phyloP scores from a whole-genome alignment of 1,140 invertebrate species.

The Drosophila guanche region DNA sequence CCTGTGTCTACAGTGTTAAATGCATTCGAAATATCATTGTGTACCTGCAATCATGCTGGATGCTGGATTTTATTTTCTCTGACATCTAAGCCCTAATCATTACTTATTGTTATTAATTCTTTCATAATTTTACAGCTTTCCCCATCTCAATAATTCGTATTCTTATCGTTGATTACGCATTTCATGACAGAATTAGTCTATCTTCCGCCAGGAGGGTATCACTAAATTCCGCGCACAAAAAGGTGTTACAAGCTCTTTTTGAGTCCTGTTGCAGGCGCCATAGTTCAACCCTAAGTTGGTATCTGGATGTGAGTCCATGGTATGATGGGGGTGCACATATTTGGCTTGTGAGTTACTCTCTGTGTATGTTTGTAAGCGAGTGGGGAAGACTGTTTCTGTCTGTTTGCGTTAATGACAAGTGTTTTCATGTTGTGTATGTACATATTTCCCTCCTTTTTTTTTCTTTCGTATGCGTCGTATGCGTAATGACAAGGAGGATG shows the following conservation, averaged over 20 bases:
- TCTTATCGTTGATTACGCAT: not conserved
- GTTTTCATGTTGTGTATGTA: conserved; percentile 58
- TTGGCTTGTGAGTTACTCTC: conserved; percentile 3
- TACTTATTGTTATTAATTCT: no score
- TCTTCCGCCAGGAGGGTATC: conserved; percentile 11
- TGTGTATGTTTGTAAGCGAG: conserved; percentile 21
- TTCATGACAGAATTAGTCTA: not conserved
- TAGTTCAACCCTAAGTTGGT: conserved; percentile 18
- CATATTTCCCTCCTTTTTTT: conserved; percentile 26
- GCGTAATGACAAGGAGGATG: conserved; percentile 76
- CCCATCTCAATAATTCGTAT: no score
- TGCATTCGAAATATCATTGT: no score
- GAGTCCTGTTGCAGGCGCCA: conserved; percentile 39
- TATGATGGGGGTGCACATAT: no score
- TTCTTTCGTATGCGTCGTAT: conserved; percentile 50
- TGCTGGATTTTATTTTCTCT: no score
- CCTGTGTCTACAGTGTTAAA: no score
- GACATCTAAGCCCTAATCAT: no score
- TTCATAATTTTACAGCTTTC: no score
- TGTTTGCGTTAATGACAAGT: conserved; percentile 79
- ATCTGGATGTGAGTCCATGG: not conserved
- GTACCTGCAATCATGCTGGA: no score
- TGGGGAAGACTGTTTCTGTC: conserved; percentile 29
- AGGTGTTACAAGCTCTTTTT: conserved; percentile 24
- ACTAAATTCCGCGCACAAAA: conserved; percentile 18